These are phyloP conservation scores for Enteromius thamalakanensis DNA, from an alignment of 2,797 vertebrate species.

Conservation along the genomic window DNA sequence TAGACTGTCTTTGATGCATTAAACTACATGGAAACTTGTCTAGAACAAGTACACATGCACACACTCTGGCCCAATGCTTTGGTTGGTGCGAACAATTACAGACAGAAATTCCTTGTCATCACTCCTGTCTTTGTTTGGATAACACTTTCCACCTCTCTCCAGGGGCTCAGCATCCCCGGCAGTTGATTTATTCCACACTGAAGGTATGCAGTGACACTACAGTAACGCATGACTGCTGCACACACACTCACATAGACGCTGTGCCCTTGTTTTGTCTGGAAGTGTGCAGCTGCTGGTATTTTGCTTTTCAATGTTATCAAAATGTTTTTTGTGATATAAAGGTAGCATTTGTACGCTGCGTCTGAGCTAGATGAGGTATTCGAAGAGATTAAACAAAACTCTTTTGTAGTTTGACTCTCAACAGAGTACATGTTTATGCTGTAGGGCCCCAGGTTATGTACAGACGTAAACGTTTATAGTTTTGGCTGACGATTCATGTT, in stretches of 20 bases:
- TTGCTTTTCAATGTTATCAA: conserved; percentile 60
- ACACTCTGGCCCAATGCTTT: conserved; percentile 10
- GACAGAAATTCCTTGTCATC: conserved; percentile 72
- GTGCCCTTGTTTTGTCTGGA: conserved; percentile 78
- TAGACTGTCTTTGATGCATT: conserved; percentile 22
- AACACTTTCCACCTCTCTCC: conserved; percentile 62
- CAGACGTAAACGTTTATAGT: background rate
- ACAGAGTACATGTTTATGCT: conserved; percentile 12
- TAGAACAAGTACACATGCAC: background rate
- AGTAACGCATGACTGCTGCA: conserved; percentile 68
- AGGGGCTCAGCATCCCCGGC: conserved; percentile 41
- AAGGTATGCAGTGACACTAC: conserved; percentile 64
- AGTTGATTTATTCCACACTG: conserved; percentile 69
- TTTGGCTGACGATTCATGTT: background rate
- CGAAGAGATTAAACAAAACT: conserved; percentile 12
- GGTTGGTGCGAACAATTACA: conserved; percentile 69
- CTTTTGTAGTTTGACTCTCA: conserved; percentile 5
- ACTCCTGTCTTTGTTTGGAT: conserved; percentile 72
- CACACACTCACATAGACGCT: background rate
- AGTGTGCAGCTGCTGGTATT: conserved; percentile 58
- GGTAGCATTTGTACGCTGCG: conserved; percentile 33
- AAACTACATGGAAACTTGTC: conserved; percentile 40
- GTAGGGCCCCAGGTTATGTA: background rate
- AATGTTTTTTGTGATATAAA: conserved; percentile 31
- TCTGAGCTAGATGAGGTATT: conserved; percentile 16